Base-by-base conservation (phyloP, 2,113 vertebrate genomes). In the Formicarius rufipectus region DNA sequence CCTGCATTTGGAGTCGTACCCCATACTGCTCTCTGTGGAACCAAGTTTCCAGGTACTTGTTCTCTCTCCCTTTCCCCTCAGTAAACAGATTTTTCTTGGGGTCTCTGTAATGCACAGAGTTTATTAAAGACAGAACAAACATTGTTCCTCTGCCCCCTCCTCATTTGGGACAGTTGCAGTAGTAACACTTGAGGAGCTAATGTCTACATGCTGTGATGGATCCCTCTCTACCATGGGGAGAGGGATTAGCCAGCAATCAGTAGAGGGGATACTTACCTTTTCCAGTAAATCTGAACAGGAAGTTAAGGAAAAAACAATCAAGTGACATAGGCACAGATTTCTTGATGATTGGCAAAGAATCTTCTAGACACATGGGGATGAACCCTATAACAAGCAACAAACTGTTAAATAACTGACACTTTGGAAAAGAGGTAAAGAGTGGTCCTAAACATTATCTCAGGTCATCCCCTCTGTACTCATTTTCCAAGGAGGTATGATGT, bases 251-350 rank as follows among this genome's bases (percentile, higher is more conserved):
- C 72, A 82, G 66, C 73, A 59, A 20, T 33, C 73, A 40, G 53
- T 1, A 56, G 56, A 82, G 28, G 22, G 30, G 49, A 75, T 28
- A 93, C 97, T 50, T 85, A 98, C 98, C 98, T 98, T 98, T 86
- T 98, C 98, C 96, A 98, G 81, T 84, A 98, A 96, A 97, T 98
- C 98, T 98, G 97, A 93, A 67, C 30, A 91, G 42, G 16, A 20
- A 2, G 35, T 96, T 95, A 97, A 96, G 87, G 95, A 89, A 62
- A 85, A 96, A 89, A 42, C 45, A 76, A 37, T 42, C 28, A 68
- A 72, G 62, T 69, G 33, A 50, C 50, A 60, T n/a, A 56, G 8
- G 19, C 22, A 90, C 8, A 82, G 23, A 75, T 56, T 52, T 64
- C 72, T 44, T 55, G 37, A 88, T 2, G 4, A 81, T 7, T 49